A percentile compares a stretch with the other conserved stretches of the same genome.
Conservation (phyloP, 2,888 invertebrate genomes). For the Ophion costatus region DNA sequence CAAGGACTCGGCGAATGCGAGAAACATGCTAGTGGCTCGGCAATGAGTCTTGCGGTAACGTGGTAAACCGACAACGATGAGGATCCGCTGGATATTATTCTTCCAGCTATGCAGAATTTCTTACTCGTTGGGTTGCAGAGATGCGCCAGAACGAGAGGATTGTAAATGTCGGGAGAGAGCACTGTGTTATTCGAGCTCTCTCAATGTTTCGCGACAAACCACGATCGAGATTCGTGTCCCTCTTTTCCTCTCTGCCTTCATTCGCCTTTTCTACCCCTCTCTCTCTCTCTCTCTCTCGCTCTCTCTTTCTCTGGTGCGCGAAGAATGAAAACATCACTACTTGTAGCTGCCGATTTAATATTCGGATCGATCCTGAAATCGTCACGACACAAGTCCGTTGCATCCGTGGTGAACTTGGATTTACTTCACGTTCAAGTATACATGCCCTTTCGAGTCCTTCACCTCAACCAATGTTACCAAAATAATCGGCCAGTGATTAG, state of each 20-base stretch:
- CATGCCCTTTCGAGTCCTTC: no score
- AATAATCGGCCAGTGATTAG: no score
- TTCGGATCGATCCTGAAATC: no score
- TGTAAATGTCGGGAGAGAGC: conserved; percentile 14
- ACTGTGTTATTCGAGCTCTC: conserved; percentile 40
- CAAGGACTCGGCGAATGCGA: conserved; percentile 38
- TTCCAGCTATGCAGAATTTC: conserved; percentile 32
- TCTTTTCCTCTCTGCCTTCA: neutral
- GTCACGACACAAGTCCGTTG: no score
- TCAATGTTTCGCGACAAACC: conserved; percentile 12
- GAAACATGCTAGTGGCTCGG: conserved; percentile 36
- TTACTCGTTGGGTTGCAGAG: conserved; percentile 2
- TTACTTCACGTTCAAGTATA: no score
- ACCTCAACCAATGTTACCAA: no score
- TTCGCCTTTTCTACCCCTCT: no score
- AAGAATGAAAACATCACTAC: conserved; percentile 16
- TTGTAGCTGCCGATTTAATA: neutral
- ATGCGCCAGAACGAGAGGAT: conserved; percentile 19
- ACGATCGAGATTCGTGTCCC: neutral
- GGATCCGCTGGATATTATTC: conserved; percentile 21
- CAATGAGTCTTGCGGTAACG: conserved; percentile 56
- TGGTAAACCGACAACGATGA: conserved; percentile 39
- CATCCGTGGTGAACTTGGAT: no score
- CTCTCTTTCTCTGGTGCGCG: neutral
- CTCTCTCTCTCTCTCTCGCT: neutral